These are phyloP conservation scores for Olivierus martensii DNA, from an alignment of 1,140 invertebrate species.

Conservation along the genomic window DNA sequence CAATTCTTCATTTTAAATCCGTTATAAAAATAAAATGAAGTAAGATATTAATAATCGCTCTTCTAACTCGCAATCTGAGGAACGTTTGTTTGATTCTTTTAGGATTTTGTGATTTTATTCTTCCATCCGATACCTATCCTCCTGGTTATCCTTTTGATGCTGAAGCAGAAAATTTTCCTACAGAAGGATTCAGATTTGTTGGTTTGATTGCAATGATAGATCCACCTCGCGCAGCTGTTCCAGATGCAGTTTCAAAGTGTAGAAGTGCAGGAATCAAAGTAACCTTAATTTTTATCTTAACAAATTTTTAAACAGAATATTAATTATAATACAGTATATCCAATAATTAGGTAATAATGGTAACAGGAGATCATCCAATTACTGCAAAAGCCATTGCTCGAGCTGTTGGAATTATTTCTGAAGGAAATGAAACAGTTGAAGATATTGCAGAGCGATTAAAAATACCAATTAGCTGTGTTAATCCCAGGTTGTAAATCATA, in stretches of 20 bases:
- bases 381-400: conserved; percentile 99
- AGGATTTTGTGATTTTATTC: conserved; percentile 39
- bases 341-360: conserved; percentile 39
- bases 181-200: conserved; percentile 86
- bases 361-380: conserved; percentile 87
- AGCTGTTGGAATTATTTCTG: conserved; percentile 96
- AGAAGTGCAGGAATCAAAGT: conserved; percentile 74
- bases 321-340: background rate
- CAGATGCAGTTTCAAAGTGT: conserved; percentile 93
- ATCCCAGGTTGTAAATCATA: conserved; percentile 81
- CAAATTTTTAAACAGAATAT: too few species aligned
- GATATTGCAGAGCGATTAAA: conserved; percentile 86
- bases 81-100: background rate
- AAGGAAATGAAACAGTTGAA: conserved; percentile 54
- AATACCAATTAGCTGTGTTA: conserved; percentile 62
- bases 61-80: too few species aligned
- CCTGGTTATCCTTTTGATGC: conserved; percentile 78
- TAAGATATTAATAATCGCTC: too few species aligned
- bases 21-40: too few species aligned
- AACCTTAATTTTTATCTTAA: background rate
- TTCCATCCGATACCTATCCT: conserved; percentile 33
- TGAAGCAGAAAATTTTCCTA: conserved; percentile 83
- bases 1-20: too few species aligned
- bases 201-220: conserved; percentile 99
- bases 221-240: conserved; percentile 84